These are phyloP conservation scores for Olivierus martensii DNA, from an alignment of 1,140 invertebrate genomes.

Conservation along the genomic window DNA sequence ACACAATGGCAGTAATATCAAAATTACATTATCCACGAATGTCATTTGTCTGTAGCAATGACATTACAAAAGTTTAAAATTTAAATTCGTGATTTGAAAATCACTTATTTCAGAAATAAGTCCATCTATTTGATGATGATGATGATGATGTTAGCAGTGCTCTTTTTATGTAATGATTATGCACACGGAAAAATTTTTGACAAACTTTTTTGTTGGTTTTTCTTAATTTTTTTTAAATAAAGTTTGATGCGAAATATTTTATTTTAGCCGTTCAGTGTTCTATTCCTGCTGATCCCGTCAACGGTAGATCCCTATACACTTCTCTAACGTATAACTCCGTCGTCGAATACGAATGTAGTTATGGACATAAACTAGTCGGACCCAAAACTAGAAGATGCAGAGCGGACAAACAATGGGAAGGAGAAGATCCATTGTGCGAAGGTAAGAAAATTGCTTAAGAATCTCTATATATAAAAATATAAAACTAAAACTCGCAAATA, in stretches of 20 bases:
- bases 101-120: too few species aligned
- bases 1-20: too few species aligned
- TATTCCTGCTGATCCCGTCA: conserved; percentile 67
- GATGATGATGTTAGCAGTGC: too few species aligned
- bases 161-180: too few species aligned
- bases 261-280: conserved; percentile 62
- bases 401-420: conserved; percentile 81
- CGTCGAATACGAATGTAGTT: conserved; percentile 83
- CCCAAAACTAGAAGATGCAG: conserved; percentile 70
- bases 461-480: neutral
- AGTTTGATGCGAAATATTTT: neutral
- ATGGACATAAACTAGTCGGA: conserved; percentile 78
- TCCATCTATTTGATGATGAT: too few species aligned
- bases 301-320: conserved; percentile 80
- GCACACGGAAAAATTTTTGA: too few species aligned
- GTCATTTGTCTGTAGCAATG: too few species aligned
- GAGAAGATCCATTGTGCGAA: conserved; percentile 69
- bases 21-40: too few species aligned
- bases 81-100: neutral
- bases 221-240: too few species aligned
- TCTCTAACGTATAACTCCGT: conserved; percentile 88
- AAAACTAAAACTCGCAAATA: neutral
- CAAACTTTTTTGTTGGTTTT: too few species aligned
- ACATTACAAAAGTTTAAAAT: too few species aligned
- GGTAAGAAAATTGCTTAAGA: conserved; percentile 39